A percentile compares a stretch with the other conserved stretches of the same genome.
phyloP scores from a whole-genome alignment of 2,888 invertebrate species.

The Eupithecia centaureata region DNA sequence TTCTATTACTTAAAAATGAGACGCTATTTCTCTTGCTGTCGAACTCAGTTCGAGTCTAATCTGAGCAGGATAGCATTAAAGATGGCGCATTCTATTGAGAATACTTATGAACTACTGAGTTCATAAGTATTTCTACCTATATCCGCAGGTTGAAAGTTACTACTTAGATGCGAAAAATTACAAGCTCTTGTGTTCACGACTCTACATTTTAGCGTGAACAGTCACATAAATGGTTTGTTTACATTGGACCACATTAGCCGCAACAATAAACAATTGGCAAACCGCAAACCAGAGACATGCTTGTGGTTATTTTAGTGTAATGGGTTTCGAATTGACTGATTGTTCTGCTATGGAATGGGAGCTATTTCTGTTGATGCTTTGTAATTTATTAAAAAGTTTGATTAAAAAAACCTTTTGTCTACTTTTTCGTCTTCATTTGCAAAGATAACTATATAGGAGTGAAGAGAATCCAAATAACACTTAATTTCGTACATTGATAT shows the following conservation, averaged over 20 bases:
- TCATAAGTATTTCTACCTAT: too few relatives aligned
- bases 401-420: neutral
- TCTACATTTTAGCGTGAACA: conserved; percentile 32
- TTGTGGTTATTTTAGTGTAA: conserved; percentile 34
- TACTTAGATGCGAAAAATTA: neutral
- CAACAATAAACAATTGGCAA: conserved; percentile 48
- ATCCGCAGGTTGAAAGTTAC: too few relatives aligned
- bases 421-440: neutral
- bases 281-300: conserved; percentile 34
- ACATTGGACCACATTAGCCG: conserved; percentile 40
- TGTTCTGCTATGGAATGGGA: conserved; percentile 1
- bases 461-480: too few relatives aligned
- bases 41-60: too few relatives aligned
- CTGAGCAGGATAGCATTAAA: too few relatives aligned
- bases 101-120: too few relatives aligned
- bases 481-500: too few relatives aligned
- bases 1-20: too few relatives aligned
- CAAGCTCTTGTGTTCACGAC: conserved; percentile 15
- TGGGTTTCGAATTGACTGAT: conserved; percentile 20
- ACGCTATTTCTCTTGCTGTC: too few relatives aligned
- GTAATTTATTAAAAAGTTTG: neutral
- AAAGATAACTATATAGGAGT: too few relatives aligned
- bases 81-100: too few relatives aligned
- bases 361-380: neutral
- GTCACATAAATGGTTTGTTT: conserved; percentile 35